Base-by-base conservation (phyloP, 2,113 vertebrate genomes). In the Megalops atlanticus region DNA sequence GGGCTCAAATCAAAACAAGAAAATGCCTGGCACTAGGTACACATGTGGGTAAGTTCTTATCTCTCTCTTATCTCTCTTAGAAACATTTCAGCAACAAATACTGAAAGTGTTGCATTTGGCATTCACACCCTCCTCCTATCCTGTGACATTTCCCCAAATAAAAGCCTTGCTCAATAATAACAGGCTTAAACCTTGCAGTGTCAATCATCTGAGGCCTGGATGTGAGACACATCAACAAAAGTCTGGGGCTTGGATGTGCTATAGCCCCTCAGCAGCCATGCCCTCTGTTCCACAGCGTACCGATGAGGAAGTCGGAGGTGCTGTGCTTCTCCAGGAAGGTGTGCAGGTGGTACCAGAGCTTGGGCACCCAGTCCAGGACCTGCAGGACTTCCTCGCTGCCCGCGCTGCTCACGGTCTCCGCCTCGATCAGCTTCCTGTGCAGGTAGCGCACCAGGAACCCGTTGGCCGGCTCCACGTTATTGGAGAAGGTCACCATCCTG, bases 261-360 rank as follows among this genome's bases (percentile, higher is more conserved):
- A n/a, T n/a, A 36, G 69, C 38, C 15, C 8, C 0, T 2, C 27
- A 4, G 14, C n/a, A 68, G 14, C 31, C 45, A 58, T 36, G 11
- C 6, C 12, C 80, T 24, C 4, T 70, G 5, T 79, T 88, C 88
- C 77, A 43, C n/a, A 24, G 15, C 38, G 35, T 93, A 98, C 97
- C 97, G 4, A 99, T 99, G 89, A 99, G 97, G 91, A 99, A 99
- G 89, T 99, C 97, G 0, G 97, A 97, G 79, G 97, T 99, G 93
- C 97, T 96, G 94, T 99, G 96, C 85, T 98, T 98, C 93, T 99
- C 97, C 87, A 99, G 93, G 87, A 99, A 99, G 36, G 97, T 93
- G 89, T 99, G 97, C 64, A 99, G 95, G 80, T 99, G 96, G 85
- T 99, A 99, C 97, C 97, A 99, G 40, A 99, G 95, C 90, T 97